These are phyloP conservation scores for Archivesica marissinica DNA, from an alignment of 1,140 invertebrate species.

Conservation along the genomic window DNA sequence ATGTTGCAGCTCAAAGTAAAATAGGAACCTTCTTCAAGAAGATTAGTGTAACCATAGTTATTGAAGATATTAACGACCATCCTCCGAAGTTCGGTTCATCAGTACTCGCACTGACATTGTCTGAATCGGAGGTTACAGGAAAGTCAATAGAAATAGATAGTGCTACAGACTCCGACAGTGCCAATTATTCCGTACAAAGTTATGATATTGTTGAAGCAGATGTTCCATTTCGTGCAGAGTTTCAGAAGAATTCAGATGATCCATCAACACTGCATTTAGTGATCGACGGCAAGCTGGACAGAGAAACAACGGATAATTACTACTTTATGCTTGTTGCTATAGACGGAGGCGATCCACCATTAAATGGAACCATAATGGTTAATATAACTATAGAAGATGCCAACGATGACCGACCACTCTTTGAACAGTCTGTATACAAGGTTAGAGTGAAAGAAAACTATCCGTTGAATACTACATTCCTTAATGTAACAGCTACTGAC, in stretches of 20 bases:
- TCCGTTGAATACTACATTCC: constrained; percentile 61
- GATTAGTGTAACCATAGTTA: constrained; percentile 91
- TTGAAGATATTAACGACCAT: constrained; percentile 96
- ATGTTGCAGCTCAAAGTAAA: constrained; percentile 64
- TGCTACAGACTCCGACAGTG: constrained; percentile 91
- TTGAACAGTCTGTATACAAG: constrained; percentile 84
- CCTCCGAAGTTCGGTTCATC: constrained; percentile 86
- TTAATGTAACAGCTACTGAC: constrained; percentile 70
- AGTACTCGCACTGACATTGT: constrained; percentile 55
- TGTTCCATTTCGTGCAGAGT: constrained; percentile 89
- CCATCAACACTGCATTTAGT: constrained; percentile 85
- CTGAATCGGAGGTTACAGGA: constrained; percentile 66
- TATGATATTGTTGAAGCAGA: constrained; percentile 86
- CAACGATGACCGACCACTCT: constrained; percentile 88
- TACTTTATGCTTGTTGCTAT: constrained; percentile 93
- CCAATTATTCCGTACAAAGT: constrained; percentile 88
- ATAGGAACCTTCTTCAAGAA: constrained; percentile 65
- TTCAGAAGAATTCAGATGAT: constrained; percentile 89
- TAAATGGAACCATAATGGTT: constrained; percentile 90
- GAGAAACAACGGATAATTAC: constrained; percentile 92
- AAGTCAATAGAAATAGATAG: constrained; percentile 59
- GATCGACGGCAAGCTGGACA: constrained; percentile 91
- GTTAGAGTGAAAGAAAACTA: constrained; percentile 66
- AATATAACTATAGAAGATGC: constrained; percentile 70
- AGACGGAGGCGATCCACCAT: constrained; percentile 89